phyloP scores from a whole-genome alignment of 2,888 invertebrate species.

The Lepidocyrtinus sp. region DNA sequence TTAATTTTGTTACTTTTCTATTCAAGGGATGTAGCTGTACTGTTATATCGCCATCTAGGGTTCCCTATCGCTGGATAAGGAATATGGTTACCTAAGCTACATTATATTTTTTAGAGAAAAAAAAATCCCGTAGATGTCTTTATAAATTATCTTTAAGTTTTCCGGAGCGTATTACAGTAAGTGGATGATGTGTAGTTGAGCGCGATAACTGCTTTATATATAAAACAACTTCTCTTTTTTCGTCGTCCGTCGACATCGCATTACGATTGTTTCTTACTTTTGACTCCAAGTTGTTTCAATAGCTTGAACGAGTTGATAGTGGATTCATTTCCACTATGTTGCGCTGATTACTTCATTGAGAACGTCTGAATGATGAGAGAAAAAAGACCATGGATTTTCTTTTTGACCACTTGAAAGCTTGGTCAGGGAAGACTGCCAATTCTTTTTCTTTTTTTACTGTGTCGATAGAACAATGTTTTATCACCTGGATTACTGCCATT shows the following conservation, averaged over 20 bases:
- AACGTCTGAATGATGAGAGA: too few relatives aligned
- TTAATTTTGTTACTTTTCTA: slow-evolving; percentile 11
- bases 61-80: too few relatives aligned
- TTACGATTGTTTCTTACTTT: not conserved
- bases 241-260: not conserved
- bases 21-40: slow-evolving; percentile 36
- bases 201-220: not conserved
- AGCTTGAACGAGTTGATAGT: too few relatives aligned
- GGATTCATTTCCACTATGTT: too few relatives aligned
- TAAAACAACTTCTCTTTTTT: too few relatives aligned
- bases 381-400: too few relatives aligned
- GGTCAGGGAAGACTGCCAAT: slow-evolving; percentile 32
- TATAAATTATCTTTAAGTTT: slow-evolving; percentile 8
- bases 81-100: too few relatives aligned
- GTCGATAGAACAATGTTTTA: slow-evolving; percentile 53
- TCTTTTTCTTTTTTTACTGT: slow-evolving; percentile 20
- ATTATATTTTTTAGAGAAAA: too few relatives aligned
- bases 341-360: slow-evolving; percentile 30
- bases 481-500: slow-evolving; percentile 61
- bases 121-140: too few relatives aligned
- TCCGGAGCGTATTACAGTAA: slow-evolving; percentile 3
- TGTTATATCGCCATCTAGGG: too few relatives aligned
- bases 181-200: not conserved
- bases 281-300: too few relatives aligned
- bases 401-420: not conserved